Evolutionary conservation across 2,888 invertebrate genomes (phyloP).

Genomic region (Nephrotoma flavescens): DNA sequence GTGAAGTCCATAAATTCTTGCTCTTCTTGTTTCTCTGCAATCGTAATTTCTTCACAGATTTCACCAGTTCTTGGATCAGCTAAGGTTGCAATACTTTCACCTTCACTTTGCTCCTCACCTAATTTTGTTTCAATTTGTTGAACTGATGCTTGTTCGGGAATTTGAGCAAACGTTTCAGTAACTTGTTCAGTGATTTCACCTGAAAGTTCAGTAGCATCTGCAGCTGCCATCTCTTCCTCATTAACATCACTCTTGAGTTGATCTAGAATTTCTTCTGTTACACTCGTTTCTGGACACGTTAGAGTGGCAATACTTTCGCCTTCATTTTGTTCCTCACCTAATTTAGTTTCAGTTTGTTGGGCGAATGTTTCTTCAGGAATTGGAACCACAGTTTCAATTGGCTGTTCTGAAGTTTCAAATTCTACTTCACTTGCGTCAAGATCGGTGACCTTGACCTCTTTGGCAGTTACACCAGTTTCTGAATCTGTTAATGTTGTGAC

Average conservation of each 20-base stretch:
- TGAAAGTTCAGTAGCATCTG: background rate
- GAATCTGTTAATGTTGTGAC: background rate
- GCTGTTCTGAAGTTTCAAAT: too few species aligned
- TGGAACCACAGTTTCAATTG: too few species aligned
- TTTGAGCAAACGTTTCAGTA: background rate
- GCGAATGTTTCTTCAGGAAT: too few species aligned
- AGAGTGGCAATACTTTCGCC: too few species aligned
- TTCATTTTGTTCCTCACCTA: too few species aligned
- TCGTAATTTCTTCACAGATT: too few species aligned
- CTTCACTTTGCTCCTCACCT: background rate
- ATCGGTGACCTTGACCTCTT: background rate
- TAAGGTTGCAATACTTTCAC: too few species aligned
- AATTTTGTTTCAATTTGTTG: background rate
- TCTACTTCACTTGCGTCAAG: too few species aligned
- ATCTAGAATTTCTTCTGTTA: too few species aligned
- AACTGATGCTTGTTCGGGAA: background rate
- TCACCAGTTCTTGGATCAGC: background rate
- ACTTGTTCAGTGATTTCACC: background rate
- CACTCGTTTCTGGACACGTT: too few species aligned
- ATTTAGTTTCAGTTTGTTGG: too few species aligned
- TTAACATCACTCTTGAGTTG: background rate
- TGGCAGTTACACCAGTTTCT: background rate
- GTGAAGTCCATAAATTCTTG: background rate
- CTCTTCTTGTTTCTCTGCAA: background rate
- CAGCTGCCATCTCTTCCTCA: background rate